These are phyloP conservation scores for Pemphredon lugubris DNA, from an alignment of 2,888 invertebrate genomes.

Conservation along the genomic window DNA sequence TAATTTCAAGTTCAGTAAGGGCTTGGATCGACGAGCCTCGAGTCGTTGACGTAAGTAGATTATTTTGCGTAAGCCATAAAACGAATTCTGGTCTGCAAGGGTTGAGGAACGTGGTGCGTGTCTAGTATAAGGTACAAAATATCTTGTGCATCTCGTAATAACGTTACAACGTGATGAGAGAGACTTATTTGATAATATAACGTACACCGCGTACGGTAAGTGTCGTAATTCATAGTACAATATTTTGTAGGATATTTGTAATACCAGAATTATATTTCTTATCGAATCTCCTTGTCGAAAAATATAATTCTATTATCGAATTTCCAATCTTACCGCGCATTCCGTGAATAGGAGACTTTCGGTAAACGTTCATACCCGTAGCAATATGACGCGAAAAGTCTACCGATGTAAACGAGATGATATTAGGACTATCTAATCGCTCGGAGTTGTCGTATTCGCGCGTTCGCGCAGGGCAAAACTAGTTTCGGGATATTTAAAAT, in stretches of 20 bases:
- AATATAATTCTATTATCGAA: too few relatives aligned
- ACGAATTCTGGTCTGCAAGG: too few relatives aligned
- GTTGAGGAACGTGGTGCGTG: constrained; percentile 54
- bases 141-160: constrained; percentile 67
- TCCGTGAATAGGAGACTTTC: background rate
- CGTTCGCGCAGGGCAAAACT: too few relatives aligned
- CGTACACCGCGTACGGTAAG: background rate
- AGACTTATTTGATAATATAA: constrained; percentile 32
- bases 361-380: constrained; percentile 26
- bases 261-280: background rate
- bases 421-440: background rate
- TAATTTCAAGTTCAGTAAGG: too few relatives aligned
- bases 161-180: constrained; percentile 35
- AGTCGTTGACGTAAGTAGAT: too few relatives aligned
- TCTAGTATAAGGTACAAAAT: constrained; percentile 68
- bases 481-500: background rate
- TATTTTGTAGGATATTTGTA: too few relatives aligned
- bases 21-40: too few relatives aligned
- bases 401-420: constrained; percentile 7
- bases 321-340: too few relatives aligned
- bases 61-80: too few relatives aligned
- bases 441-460: too few relatives aligned
- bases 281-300: too few relatives aligned
- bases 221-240: background rate
- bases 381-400: constrained; percentile 11